Evolutionary conservation across 2,888 invertebrate genomes (phyloP), one percentile per base, ranked within the genome.

Genomic region (Amphipoea lucens): DNA sequence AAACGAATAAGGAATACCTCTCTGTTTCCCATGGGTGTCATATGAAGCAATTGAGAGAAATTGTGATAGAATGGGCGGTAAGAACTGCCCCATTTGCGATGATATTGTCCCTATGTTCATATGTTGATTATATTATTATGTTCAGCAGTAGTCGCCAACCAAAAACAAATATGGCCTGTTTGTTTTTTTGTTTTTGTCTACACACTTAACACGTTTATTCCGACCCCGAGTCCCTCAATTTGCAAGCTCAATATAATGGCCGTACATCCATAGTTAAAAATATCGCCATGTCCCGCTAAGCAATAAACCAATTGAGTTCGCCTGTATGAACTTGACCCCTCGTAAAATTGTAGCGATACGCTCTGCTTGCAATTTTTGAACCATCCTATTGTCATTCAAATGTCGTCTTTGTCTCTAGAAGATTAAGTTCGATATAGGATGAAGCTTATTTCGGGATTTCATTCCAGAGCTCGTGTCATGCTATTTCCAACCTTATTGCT

Each of bases 241-340:
- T 29, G 73, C 65, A 79, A 81, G 72, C 63, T 51, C 74, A 76
- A 72, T 77, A 74, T 36, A 83, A 78, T 79, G 65, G 14, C 20
- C 42, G 29, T 51, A 82, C 51, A 40, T 81, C 75, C 82, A 76
- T 76, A 76, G 77, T 87, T 89, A 84, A 88, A 91, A 91, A 90
- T 91, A 90, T 80, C 67, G 81, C 84, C 68, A 83, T 87, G 86
- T 84, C 90, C 89, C 88, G 89, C 92, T 88, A 88, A 93, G 91
- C 92, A 84, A 86, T 90, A 92, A 93, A 93, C 90, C 92, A 94
- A 94, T 95, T 94, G 93, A 92, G 90, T 91, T 90, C 78, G 80
- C 65, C 90, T 87, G 88, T 88, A 90, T 91, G 93, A 95, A 95
- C 94, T 96, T 96, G 95, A 95, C 95, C 96, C 90, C 91, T 93